Conservation (phyloP, 35 echinoderm and acorn worm genomes). For the Acanthaster planci region DNA sequence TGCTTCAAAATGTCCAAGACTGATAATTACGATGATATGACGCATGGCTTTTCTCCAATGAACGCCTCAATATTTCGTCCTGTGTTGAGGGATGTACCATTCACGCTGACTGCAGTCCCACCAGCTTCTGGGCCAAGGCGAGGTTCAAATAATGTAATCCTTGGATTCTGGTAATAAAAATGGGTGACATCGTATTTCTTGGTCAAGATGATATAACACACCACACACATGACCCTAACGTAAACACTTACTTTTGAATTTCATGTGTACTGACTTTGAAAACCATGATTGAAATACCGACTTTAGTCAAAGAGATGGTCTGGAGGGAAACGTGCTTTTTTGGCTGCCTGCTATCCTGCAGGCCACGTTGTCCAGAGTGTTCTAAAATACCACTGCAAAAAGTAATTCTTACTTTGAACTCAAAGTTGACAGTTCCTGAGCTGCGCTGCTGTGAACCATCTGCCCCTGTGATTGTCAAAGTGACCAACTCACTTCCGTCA, state of each 20-base stretch:
- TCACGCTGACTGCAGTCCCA: conserved; percentile 10
- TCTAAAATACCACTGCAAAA: not conserved
- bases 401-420: not conserved
- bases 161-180: conserved; percentile 4
- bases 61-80: conserved; percentile 5
- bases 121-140: conserved; percentile 26
- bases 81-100: conserved; percentile 14
- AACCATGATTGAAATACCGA: not conserved
- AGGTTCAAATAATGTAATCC: conserved; percentile 22
- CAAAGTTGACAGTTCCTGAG: conserved; percentile 27
- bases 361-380: too few relatives aligned
- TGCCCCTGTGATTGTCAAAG: not conserved
- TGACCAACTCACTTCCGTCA: not conserved
- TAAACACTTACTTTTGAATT: too few relatives aligned
- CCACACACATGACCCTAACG: too few relatives aligned
- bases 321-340: too few relatives aligned
- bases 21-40: not conserved
- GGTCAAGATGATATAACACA: too few relatives aligned
- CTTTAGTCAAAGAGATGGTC: not conserved
- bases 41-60: conserved; percentile 23
- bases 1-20: not conserved
- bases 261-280: too few relatives aligned
- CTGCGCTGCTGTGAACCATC: not conserved
- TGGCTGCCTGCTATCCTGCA: too few relatives aligned
- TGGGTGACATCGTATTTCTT: too few relatives aligned